phyloP scores from a whole-genome alignment of 2,113 vertebrate genomes.

The Ancistrus triradiatus region DNA sequence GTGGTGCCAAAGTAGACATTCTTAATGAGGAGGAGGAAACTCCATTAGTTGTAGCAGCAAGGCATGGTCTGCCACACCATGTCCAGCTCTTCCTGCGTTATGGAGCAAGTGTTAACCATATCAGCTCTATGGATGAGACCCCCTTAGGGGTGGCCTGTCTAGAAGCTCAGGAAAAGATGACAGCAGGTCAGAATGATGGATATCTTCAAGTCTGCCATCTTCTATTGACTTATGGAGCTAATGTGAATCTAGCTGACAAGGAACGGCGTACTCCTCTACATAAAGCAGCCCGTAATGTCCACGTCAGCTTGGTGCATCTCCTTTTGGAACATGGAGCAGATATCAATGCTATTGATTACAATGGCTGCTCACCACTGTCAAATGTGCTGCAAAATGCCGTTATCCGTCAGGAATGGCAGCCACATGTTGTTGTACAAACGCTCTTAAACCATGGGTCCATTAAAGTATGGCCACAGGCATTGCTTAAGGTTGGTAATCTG shows the following conservation, averaged over 20 bases:
- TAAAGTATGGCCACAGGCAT: constrained; percentile 65
- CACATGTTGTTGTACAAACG: constrained; percentile 54
- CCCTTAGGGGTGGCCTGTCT: constrained; percentile 62
- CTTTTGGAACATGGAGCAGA: constrained; percentile 61
- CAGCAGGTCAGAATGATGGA: background rate
- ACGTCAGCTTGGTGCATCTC: constrained; percentile 50
- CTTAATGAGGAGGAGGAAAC: constrained; percentile 53
- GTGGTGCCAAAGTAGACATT: constrained; percentile 55
- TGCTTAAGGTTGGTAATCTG: constrained; percentile 65
- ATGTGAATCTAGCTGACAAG: constrained; percentile 54
- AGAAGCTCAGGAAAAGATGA: background rate
- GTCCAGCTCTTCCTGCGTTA: constrained; percentile 62
- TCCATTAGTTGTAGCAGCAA: constrained; percentile 65
- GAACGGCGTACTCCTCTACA: constrained; percentile 66
- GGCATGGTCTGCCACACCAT: constrained; percentile 58
- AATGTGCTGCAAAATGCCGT: constrained; percentile 50
- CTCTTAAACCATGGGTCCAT: constrained; percentile 72
- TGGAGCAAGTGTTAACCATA: constrained; percentile 45
- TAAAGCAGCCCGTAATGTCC: constrained; percentile 62
- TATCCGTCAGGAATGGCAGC: constrained; percentile 37
- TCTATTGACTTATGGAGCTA: constrained; percentile 50
- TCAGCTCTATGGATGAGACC: constrained; percentile 54
- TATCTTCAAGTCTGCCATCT: constrained; percentile 59
- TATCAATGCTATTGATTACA: constrained; percentile 66
- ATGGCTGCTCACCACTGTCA: constrained; percentile 62